These are phyloP conservation scores for Sciurus niger DNA, from an alignment of 2,113 vertebrate genomes.

Conservation along the genomic window DNA sequence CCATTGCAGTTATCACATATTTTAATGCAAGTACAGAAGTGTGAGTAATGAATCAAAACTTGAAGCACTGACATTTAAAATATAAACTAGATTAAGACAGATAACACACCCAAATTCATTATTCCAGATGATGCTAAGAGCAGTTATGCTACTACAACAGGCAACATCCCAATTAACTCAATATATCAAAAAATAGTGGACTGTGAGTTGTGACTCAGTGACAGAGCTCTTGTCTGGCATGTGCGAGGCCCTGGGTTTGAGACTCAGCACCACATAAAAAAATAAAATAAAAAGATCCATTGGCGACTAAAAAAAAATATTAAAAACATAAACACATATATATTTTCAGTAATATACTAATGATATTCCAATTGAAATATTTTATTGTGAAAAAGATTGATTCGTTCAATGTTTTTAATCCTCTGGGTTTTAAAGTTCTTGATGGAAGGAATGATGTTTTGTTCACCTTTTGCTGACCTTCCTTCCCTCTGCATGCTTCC, in stretches of 20 bases:
- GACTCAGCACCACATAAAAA: too few species aligned
- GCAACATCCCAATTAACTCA: neutral
- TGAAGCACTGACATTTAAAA: slow-evolving; percentile 23
- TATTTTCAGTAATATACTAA: neutral
- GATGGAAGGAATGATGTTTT: neutral
- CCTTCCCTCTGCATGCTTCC: neutral
- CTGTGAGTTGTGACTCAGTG: too few species aligned
- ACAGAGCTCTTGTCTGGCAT: too few species aligned
- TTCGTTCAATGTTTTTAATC: neutral
- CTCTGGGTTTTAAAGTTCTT: neutral
- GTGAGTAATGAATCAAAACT: slow-evolving; percentile 30
- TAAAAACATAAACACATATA: neutral
- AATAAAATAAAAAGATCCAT: too few species aligned
- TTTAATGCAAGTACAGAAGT: slow-evolving; percentile 46
- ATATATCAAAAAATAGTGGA: neutral
- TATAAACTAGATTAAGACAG: slow-evolving; percentile 39
- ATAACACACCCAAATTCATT: neutral
- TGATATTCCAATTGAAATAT: neutral
- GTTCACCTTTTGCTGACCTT: neutral
- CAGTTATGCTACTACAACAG: neutral
- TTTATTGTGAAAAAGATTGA: neutral
- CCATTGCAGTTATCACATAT: neutral
- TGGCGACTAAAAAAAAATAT: too few species aligned
- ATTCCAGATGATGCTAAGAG: slow-evolving; percentile 14
- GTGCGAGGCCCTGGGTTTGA: too few species aligned